A percentile compares a stretch with the other conserved stretches of the same genome.
These are phyloP conservation scores for Otis tarda DNA, from an alignment of 2,113 vertebrate genomes.

Conservation along the genomic window DNA sequence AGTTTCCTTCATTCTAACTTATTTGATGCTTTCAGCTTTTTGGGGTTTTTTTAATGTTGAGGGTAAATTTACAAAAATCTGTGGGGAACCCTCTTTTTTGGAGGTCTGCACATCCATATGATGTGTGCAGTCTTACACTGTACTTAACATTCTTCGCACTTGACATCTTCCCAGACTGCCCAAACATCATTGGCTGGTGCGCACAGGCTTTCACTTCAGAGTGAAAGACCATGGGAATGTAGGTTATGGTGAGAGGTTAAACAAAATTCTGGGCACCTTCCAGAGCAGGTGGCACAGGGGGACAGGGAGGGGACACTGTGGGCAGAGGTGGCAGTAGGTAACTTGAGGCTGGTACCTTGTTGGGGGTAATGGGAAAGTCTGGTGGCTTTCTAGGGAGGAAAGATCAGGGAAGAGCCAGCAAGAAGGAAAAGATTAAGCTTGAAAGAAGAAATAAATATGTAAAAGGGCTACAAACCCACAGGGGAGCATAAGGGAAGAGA, in stretches of 20 bases:
- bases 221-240: not conserved
- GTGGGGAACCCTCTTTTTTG: not conserved
- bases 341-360: not conserved
- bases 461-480: not conserved
- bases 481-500: not conserved
- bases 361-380: not conserved
- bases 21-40: not conserved
- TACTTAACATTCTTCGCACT: conserved; percentile 40
- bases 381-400: not conserved
- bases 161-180: not conserved
- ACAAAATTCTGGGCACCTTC: not conserved
- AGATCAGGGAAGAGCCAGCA: not conserved
- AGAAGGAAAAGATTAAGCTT: not conserved
- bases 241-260: not conserved
- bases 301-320: not conserved
- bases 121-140: not conserved
- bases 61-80: not conserved
- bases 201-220: not conserved
- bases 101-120: not conserved
- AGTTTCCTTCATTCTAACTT: not conserved
- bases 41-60: not conserved
- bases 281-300: not conserved
- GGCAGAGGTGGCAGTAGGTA: not conserved
- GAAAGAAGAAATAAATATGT: not conserved
- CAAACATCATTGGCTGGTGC: not conserved